Conservation (phyloP, 2,888 invertebrate species). For the Eristalinus sepulchralis region DNA sequence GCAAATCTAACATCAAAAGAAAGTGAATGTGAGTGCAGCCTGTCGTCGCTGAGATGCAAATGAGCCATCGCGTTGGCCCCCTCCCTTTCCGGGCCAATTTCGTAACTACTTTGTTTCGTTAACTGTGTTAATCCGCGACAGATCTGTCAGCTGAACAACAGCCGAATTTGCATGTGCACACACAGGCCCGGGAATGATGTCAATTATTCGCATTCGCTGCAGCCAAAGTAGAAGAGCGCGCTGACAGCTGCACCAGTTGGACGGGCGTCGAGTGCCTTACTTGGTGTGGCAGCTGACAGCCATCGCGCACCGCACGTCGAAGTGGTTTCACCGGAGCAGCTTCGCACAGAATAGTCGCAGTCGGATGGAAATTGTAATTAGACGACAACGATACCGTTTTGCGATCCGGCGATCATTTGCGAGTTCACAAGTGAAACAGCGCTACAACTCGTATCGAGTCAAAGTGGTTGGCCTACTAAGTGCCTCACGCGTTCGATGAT, state of each 20-base stretch:
- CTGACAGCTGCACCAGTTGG: slow-evolving; percentile 5
- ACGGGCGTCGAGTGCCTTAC: not conserved
- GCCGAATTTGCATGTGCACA: slow-evolving; percentile 24
- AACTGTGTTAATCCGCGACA: slow-evolving; percentile 5
- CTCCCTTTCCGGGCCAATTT: slow-evolving; percentile 8
- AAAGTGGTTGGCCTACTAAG: slow-evolving; percentile 62
- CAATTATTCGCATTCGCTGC: slow-evolving; percentile 31
- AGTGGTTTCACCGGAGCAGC: slow-evolving; percentile 3
- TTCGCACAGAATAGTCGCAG: slow-evolving; percentile 33
- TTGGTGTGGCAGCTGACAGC: not conserved
- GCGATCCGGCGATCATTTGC: slow-evolving; percentile 34
- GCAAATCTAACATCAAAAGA: slow-evolving; percentile 14
- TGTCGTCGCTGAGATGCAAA: slow-evolving; percentile 7
- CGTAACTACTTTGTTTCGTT: slow-evolving; percentile 16
- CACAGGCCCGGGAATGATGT: slow-evolving; percentile 6
- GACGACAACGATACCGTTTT: slow-evolving; percentile 55
- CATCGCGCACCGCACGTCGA: not conserved
- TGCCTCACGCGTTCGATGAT: not conserved
- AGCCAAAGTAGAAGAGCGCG: not conserved
- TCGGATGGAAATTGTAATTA: slow-evolving; percentile 21
- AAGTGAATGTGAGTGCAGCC: slow-evolving; percentile 13
- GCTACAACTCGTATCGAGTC: slow-evolving; percentile 32
- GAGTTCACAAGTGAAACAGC: not conserved
- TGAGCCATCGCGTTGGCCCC: slow-evolving; percentile 5
- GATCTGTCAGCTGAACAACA: slow-evolving; percentile 15